Evolutionary conservation across 2,888 invertebrate species (phyloP).

Genomic region (Argyra leucocephala): DNA sequence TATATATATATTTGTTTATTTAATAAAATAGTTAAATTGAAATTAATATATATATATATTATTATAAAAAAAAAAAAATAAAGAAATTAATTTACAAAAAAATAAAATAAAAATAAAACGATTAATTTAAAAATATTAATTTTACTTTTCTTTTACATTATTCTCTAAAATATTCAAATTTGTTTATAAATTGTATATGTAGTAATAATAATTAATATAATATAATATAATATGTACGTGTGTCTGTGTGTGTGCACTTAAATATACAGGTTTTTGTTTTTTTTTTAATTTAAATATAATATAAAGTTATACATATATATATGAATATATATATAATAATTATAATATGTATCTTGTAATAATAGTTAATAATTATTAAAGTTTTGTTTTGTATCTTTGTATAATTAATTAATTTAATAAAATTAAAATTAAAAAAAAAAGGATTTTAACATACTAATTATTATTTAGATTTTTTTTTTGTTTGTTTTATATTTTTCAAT

Average conservation of each 20-base stretch:
- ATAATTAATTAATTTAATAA: background rate
- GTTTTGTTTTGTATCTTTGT: background rate
- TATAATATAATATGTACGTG: constrained; percentile 5
- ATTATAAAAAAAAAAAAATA: background rate
- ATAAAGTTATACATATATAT: constrained; percentile 8
- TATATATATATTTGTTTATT: background rate
- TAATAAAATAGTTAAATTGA: background rate
- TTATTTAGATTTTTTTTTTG: constrained; percentile 1
- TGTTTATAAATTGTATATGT: background rate
- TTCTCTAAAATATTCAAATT: background rate
- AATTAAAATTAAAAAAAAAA: background rate
- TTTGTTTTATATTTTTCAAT: constrained; percentile 1
- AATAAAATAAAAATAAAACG: background rate
- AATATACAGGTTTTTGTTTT: constrained; percentile 9
- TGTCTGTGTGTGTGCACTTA: constrained; percentile 6
- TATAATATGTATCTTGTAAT: background rate
- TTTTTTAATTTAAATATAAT: constrained; percentile 13
- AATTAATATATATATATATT: background rate
- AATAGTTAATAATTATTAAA: background rate
- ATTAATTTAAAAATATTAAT: background rate
- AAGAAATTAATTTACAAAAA: background rate
- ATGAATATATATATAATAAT: background rate
- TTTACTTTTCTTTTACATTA: constrained; percentile 8
- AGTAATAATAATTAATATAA: background rate
- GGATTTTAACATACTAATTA: background rate